Evolutionary conservation across 23 tunicate genomes (phyloP).

Genomic region (Ciona savignyi): DNA sequence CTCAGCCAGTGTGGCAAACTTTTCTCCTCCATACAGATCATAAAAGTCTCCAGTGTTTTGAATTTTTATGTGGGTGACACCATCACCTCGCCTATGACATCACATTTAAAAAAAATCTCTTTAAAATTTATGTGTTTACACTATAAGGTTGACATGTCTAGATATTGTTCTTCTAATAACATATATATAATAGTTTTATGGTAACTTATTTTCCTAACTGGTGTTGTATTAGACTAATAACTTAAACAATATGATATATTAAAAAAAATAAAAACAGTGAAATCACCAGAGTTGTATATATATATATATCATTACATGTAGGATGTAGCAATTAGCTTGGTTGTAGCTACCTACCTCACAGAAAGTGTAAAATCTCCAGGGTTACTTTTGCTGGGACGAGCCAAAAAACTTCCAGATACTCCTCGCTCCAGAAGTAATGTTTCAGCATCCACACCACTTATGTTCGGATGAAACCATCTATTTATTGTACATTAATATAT

Average conservation of each 20-base stretch:
- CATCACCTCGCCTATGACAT: constrained; percentile 59
- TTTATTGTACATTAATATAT: not conserved
- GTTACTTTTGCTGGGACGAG: constrained; percentile 86
- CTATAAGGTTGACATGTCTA: too few relatives aligned
- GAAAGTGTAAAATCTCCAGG: constrained; percentile 92
- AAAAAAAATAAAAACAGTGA: not conserved
- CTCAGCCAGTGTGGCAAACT: constrained; percentile 87
- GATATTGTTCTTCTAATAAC: too few relatives aligned
- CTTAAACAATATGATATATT: not conserved
- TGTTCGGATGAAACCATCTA: constrained; percentile 97
- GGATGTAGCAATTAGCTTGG: too few relatives aligned
- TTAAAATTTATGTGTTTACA: too few relatives aligned
- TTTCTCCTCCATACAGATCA: constrained; percentile 95
- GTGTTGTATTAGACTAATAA: too few relatives aligned
- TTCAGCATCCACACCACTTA: constrained; percentile 83
- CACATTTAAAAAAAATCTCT: not conserved
- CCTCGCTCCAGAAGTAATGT: constrained; percentile 65
- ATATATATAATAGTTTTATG: too few relatives aligned
- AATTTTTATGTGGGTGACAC: constrained; percentile 88
- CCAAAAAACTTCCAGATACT: constrained; percentile 84
- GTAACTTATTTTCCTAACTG: too few relatives aligned
- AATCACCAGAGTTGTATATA: not conserved
- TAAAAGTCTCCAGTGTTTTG: constrained; percentile 93
- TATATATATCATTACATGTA: too few relatives aligned
- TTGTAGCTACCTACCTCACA: constrained; percentile 60